phyloP scores from a whole-genome alignment of 2,888 invertebrate species.

The Quadroppia sp. region DNA sequence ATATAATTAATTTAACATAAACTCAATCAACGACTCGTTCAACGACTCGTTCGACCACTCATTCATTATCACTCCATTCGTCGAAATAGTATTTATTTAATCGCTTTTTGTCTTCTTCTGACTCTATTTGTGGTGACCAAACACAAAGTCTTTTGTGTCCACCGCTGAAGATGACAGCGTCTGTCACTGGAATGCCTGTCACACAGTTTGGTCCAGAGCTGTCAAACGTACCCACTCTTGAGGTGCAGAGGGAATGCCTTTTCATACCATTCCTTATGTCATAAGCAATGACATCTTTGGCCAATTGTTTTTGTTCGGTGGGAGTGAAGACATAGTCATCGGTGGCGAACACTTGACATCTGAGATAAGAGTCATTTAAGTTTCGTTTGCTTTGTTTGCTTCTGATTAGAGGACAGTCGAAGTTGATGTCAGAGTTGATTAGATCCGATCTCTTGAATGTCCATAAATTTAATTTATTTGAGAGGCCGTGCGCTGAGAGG shows the following conservation, averaged over 20 bases:
- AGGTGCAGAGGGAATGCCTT: conserved; percentile 3
- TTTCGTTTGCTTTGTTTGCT: background rate
- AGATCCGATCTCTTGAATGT: conserved; percentile 26
- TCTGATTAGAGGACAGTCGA: conserved; percentile 18
- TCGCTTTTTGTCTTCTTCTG: background rate
- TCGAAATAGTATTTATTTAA: conserved; percentile 22
- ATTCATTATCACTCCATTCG: conserved; percentile 41
- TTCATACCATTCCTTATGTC: conserved; percentile 7
- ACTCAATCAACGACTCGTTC: no score
- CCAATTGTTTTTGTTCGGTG: background rate
- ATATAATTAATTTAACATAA: no score
- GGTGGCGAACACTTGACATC: conserved; percentile 40
- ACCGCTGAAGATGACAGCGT: background rate
- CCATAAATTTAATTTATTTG: conserved; percentile 38
- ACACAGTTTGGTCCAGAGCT: conserved; percentile 25
- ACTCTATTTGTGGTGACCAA: conserved; percentile 2
- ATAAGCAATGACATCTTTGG: conserved; percentile 28
- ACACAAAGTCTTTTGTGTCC: conserved; percentile 20
- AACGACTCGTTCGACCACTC: background rate
- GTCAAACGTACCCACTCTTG: conserved; percentile 12
- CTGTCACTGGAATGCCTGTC: background rate
- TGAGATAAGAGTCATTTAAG: conserved; percentile 9
- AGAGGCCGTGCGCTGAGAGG: conserved; percentile 32
- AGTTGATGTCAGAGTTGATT: conserved; percentile 39
- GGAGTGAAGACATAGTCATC: conserved; percentile 39